Evolutionary conservation across 2,113 vertebrate genomes (phyloP).

Genomic region (Rhombomys opimus): DNA sequence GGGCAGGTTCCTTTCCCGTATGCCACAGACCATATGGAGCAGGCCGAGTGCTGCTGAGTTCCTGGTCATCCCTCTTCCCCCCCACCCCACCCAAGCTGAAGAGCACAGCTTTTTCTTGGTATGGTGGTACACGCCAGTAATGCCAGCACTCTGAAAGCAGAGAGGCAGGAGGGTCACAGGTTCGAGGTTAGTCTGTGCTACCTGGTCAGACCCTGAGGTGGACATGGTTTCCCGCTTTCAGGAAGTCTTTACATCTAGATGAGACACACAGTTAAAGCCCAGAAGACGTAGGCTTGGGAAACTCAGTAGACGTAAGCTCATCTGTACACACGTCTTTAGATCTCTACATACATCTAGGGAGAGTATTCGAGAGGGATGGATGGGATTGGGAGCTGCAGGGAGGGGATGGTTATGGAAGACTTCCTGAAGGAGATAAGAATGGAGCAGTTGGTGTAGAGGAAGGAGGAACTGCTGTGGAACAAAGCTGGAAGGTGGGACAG

Average conservation of each 20-base stretch:
- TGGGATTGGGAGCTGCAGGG: not conserved
- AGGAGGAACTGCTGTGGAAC: not conserved
- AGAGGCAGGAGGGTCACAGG: not conserved
- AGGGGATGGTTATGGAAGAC: constrained; percentile 28
- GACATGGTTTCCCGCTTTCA: not conserved
- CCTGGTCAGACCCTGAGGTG: not conserved
- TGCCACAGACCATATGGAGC: not conserved
- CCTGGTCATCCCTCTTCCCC: not conserved
- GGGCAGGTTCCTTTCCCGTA: not conserved
- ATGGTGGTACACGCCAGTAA: not conserved
- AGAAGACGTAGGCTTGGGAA: not conserved
- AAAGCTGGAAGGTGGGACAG: not conserved
- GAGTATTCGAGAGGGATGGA: not conserved
- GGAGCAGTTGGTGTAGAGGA: not conserved
- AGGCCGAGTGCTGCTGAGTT: not conserved
- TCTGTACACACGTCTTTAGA: not conserved
- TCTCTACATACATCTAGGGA: not conserved
- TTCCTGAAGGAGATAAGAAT: not conserved
- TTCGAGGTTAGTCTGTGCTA: not conserved
- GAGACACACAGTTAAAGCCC: not conserved
- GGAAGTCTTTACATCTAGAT: not conserved
- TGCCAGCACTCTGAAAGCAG: not conserved
- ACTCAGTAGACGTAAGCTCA: not conserved
- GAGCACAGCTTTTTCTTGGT: not conserved
- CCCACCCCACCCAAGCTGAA: not conserved